phyloP scores from a whole-genome alignment of 37 sponge, comb jelly and placozoan species.

The Crambe crambe region DNA sequence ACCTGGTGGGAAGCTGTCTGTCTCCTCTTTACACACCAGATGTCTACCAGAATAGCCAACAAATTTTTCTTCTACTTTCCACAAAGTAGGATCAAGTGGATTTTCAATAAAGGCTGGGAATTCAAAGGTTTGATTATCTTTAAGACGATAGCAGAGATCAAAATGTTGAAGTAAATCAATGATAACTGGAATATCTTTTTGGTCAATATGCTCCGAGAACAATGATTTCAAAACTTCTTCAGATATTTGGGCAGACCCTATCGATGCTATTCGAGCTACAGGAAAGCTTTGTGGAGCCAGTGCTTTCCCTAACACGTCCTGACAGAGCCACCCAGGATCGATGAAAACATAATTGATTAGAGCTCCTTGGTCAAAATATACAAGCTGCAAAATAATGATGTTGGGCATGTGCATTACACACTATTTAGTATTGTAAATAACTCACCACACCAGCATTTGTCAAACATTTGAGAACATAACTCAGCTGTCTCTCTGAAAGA shows the following conservation, averaged over 20 bases:
- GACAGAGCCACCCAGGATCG: constrained; percentile 80
- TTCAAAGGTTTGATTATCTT: constrained; percentile 10
- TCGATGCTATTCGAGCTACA: constrained; percentile 14
- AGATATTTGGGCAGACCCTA: constrained; percentile 40
- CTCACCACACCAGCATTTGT: constrained; percentile 79
- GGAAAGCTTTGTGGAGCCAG: constrained; percentile 68
- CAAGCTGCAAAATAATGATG: constrained; percentile 48
- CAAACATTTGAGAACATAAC: constrained; percentile 55
- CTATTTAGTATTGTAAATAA: not conserved
- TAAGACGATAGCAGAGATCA: constrained; percentile 60
- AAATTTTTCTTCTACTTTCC: constrained; percentile 24
- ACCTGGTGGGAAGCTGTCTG: constrained; percentile 69
- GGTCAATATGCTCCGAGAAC: constrained; percentile 30
- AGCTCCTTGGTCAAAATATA: constrained; percentile 65
- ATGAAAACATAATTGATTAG: constrained; percentile 51
- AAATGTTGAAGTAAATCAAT: constrained; percentile 56
- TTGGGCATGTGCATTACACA: not conserved
- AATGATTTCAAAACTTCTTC: constrained; percentile 22
- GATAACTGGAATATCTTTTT: constrained; percentile 38
- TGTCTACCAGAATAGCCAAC: constrained; percentile 45
- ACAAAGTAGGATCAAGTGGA: constrained; percentile 14
- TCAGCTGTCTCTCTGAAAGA: constrained; percentile 65
- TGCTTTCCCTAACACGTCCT: constrained; percentile 68
- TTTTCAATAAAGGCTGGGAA: constrained; percentile 56
- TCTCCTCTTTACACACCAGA: constrained; percentile 41